phyloP scores from a whole-genome alignment of 2,888 invertebrate genomes.

The Xanthostigma xanthostigma region DNA sequence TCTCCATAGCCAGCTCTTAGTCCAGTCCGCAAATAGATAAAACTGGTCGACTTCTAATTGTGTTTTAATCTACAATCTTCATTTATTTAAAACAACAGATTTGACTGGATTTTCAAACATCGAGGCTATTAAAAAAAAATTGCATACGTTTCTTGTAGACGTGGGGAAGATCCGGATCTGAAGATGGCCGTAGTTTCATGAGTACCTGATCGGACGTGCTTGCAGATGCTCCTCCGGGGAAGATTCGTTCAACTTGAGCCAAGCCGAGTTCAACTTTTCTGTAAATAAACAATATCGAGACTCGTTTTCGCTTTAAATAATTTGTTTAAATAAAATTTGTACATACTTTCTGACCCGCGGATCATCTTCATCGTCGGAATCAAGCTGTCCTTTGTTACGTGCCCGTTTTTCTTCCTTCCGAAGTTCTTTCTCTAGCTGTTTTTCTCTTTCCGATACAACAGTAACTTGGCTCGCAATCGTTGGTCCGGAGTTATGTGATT shows the following conservation, averaged over 20 bases:
- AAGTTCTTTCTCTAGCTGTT: slow-evolving; percentile 54
- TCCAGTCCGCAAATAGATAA: too few relatives aligned
- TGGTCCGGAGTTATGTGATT: slow-evolving; percentile 25
- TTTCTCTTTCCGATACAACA: slow-evolving; percentile 73
- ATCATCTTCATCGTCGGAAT: slow-evolving; percentile 22
- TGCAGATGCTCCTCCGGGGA: slow-evolving; percentile 5
- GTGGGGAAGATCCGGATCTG: too few relatives aligned
- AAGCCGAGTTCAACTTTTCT: slow-evolving; percentile 19
- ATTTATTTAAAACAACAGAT: neutral
- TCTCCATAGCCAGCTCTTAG: too few relatives aligned
- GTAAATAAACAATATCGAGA: slow-evolving; percentile 9
- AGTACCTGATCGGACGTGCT: too few relatives aligned
- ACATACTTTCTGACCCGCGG: slow-evolving; percentile 14
- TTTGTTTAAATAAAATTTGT: too few relatives aligned
- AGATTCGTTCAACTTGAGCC: slow-evolving; percentile 18
- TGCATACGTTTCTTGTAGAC: too few relatives aligned
- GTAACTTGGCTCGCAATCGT: slow-evolving; percentile 67
- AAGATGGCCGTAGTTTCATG: too few relatives aligned
- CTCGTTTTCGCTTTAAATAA: neutral
- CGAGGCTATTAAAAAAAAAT: too few relatives aligned
- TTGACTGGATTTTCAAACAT: too few relatives aligned
- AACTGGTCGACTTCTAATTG: too few relatives aligned
- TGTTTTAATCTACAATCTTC: neutral
- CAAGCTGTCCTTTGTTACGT: slow-evolving; percentile 23
- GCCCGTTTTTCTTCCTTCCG: slow-evolving; percentile 75